Percentiles rank a stretch among this genome's conserved stretches.
Evolutionary conservation across 35 echinoderm and acorn worm genomes (phyloP).

Genomic region (Hemicentrotus pulcherrimus): DNA sequence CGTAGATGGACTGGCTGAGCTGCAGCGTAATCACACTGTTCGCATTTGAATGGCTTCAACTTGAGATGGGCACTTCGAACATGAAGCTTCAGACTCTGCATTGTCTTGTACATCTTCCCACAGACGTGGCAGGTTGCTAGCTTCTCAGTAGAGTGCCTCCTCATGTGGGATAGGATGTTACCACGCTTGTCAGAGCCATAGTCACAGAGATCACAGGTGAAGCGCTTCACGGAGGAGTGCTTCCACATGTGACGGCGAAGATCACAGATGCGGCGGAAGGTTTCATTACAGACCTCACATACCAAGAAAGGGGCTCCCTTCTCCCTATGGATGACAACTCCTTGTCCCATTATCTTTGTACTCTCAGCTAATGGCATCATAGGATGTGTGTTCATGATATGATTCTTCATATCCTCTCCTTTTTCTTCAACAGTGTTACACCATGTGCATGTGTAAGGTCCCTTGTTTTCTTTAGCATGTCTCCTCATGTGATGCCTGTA

Average conservation of each 20-base stretch:
- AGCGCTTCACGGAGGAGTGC: slow-evolving; percentile 32
- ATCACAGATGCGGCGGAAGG: slow-evolving; percentile 45
- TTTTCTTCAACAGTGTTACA: slow-evolving; percentile 36
- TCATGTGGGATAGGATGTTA: slow-evolving; percentile 35
- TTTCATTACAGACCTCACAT: slow-evolving; percentile 34
- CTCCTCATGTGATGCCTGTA: background rate
- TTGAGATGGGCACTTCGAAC: slow-evolving; percentile 22
- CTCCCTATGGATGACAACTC: slow-evolving; percentile 34
- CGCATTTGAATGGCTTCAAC: slow-evolving; percentile 30
- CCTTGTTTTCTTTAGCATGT: slow-evolving; percentile 18
- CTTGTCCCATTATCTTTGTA: slow-evolving; percentile 9
- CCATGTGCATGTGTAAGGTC: slow-evolving; percentile 37
- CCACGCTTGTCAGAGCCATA: slow-evolving; percentile 42
- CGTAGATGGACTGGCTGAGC: slow-evolving; percentile 40
- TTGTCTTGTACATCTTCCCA: slow-evolving; percentile 35
- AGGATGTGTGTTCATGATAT: slow-evolving; percentile 30
- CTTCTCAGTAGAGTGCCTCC: slow-evolving; percentile 24
- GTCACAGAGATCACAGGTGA: slow-evolving; percentile 26
- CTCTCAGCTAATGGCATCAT: slow-evolving; percentile 38
- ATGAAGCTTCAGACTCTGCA: slow-evolving; percentile 23
- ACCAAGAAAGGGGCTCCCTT: slow-evolving; percentile 32
- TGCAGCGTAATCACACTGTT: slow-evolving; percentile 17
- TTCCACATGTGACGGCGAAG: slow-evolving; percentile 47
- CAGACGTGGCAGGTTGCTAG: background rate
- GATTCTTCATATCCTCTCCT: slow-evolving; percentile 33